These are phyloP conservation scores for Eupithecia subfuscata DNA, from an alignment of 2,888 invertebrate genomes.

Conservation along the genomic window DNA sequence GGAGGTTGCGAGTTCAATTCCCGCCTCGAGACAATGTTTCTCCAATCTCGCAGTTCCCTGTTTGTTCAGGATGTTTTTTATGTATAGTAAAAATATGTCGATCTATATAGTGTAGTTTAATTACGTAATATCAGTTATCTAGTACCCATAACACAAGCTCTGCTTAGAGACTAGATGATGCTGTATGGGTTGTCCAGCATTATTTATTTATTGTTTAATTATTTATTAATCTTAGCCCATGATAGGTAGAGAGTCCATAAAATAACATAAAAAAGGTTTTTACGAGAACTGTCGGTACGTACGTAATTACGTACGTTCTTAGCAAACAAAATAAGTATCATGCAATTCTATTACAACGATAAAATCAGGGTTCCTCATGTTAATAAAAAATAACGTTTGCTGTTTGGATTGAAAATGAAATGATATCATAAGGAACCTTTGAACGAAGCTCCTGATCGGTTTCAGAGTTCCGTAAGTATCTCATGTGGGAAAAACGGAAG, in stretches of 20 bases:
- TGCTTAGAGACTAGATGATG: too few species aligned
- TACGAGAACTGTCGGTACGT: not conserved
- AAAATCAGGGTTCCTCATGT: slow-evolving; percentile 18
- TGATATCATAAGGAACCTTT: slow-evolving; percentile 36
- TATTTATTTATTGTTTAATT: too few species aligned
- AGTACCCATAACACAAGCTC: too few species aligned
- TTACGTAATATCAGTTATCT: too few species aligned
- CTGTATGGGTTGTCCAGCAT: too few species aligned
- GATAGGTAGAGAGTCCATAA: not conserved
- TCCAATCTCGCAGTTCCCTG: too few species aligned
- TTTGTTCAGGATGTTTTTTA: too few species aligned
- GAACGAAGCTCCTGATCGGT: slow-evolving; percentile 23
- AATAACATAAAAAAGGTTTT: not conserved
- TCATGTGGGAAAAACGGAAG: not conserved
- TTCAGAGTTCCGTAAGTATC: slow-evolving; percentile 18
- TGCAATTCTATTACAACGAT: slow-evolving; percentile 10
- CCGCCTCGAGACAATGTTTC: too few species aligned
- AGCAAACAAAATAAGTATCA: not conserved
- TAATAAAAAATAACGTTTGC: slow-evolving; percentile 28
- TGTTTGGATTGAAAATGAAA: slow-evolving; percentile 34
- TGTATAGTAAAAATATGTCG: too few species aligned
- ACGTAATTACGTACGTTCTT: not conserved
- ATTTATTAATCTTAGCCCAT: not conserved
- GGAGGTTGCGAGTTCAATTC: too few species aligned
- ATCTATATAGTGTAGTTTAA: too few species aligned